These are phyloP conservation scores for Limanda limanda DNA, from an alignment of 2,113 vertebrate genomes.

Conservation along the genomic window DNA sequence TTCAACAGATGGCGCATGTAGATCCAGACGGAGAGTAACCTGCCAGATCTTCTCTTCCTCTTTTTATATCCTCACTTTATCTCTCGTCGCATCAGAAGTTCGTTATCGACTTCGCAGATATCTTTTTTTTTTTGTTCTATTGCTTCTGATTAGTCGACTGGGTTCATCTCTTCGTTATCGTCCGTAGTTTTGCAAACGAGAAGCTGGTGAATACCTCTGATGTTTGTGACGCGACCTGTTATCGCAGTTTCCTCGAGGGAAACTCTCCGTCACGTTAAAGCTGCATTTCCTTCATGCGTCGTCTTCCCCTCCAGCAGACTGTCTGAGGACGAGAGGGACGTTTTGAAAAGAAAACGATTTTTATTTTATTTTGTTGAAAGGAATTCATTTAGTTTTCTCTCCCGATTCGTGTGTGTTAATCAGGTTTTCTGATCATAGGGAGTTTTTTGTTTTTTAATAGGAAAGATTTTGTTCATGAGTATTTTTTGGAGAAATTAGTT, in stretches of 20 bases:
- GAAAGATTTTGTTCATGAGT: constrained; percentile 11
- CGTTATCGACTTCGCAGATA: too few relatives aligned
- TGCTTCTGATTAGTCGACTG: constrained; percentile 25
- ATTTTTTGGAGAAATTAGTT: constrained; percentile 17
- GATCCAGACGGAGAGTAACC: neutral
- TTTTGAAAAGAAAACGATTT: neutral
- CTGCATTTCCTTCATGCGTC: constrained; percentile 42
- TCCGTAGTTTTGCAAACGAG: constrained; percentile 44
- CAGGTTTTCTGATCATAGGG: neutral
- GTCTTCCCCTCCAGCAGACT: constrained; percentile 51
- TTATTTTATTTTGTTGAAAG: neutral
- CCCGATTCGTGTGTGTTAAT: neutral
- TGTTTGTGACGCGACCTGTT: constrained; percentile 6
- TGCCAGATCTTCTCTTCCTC: constrained; percentile 11
- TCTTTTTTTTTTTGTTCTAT: neutral
- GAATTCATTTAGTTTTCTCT: neutral
- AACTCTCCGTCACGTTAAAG: constrained; percentile 26
- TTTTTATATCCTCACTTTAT: constrained; percentile 6
- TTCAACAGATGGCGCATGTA: too few relatives aligned
- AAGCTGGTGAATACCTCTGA: constrained; percentile 61
- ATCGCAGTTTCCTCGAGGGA: constrained; percentile 12
- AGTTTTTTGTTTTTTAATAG: neutral
- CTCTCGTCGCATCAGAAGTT: neutral
- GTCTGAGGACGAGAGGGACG: neutral
- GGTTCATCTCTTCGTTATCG: constrained; percentile 4